Conservation (phyloP, 2,797 vertebrate genomes). For the Hybognathus amarus region DNA sequence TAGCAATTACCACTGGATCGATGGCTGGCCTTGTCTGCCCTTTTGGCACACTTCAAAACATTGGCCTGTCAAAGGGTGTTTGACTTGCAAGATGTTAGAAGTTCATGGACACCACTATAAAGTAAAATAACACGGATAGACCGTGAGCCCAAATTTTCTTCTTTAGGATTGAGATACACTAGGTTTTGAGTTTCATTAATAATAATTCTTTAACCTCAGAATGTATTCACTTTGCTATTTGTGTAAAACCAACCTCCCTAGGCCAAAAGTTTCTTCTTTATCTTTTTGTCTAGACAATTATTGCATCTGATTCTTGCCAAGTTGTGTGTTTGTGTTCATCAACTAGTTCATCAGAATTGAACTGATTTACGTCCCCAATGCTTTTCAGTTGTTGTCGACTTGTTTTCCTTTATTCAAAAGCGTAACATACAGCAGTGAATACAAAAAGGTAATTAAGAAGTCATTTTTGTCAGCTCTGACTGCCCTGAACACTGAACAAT, state of each 20-base stretch:
- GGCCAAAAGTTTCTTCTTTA: not conserved
- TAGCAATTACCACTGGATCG: slow-evolving; percentile 64
- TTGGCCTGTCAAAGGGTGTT: slow-evolving; percentile 31
- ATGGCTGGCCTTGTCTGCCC: slow-evolving; percentile 55
- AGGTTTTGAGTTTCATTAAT: slow-evolving; percentile 25
- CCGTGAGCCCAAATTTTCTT: not conserved
- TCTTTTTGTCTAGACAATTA: not conserved
- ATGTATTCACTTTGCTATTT: slow-evolving; percentile 28
- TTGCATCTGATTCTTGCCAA: not conserved
- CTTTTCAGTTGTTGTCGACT: not conserved
- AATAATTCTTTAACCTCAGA: slow-evolving; percentile 11
- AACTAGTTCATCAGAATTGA: not conserved
- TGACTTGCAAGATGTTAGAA: slow-evolving; percentile 35
- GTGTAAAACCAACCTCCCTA: not conserved
- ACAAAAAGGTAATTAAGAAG: slow-evolving; percentile 24
- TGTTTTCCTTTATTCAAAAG: not conserved
- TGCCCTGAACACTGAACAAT: not conserved
- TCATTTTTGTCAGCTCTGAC: not conserved
- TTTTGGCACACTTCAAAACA: slow-evolving; percentile 54
- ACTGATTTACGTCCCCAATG: not conserved
- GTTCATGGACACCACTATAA: slow-evolving; percentile 32
- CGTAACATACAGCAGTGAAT: not conserved
- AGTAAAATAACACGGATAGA: slow-evolving; percentile 17
- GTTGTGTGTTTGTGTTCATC: too few species aligned
- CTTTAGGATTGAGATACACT: not conserved